A percentile compares a stretch with the other conserved stretches of the same genome.
phyloP scores from a whole-genome alignment of 2,797 vertebrate genomes.

The Pterois miles region DNA sequence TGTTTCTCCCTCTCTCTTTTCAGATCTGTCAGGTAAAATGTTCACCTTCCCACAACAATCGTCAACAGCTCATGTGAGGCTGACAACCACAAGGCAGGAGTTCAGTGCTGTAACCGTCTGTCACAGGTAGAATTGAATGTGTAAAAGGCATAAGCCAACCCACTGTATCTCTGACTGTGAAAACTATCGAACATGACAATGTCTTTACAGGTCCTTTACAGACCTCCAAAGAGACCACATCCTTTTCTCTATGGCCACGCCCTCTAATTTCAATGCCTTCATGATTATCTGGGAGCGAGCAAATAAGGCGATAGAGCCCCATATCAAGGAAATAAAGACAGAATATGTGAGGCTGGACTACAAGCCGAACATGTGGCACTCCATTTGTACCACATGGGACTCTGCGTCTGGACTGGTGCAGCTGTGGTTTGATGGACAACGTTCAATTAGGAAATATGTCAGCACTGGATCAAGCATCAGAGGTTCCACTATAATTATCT shows the following conservation, averaged over 20 bases:
- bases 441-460: conserved; percentile 58
- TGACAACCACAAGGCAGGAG: conserved; percentile 27
- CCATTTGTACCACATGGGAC: conserved; percentile 78
- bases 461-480: conserved; percentile 18
- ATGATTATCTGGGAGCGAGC: not conserved
- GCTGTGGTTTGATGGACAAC: conserved; percentile 70
- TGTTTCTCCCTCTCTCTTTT: not conserved
- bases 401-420: conserved; percentile 54
- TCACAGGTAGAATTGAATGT: conserved; percentile 22
- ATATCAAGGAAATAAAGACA: not conserved
- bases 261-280: conserved; percentile 11
- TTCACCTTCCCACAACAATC: conserved; percentile 68
- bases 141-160: not conserved
- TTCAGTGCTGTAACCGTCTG: conserved; percentile 66
- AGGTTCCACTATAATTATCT: not conserved
- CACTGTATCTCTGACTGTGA: not conserved
- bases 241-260: conserved; percentile 64
- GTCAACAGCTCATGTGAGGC: conserved; percentile 20
- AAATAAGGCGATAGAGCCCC: not conserved
- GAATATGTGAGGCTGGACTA: not conserved
- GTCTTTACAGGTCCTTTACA: conserved; percentile 46
- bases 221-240: conserved; percentile 32
- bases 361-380: conserved; percentile 49
- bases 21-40: conserved; percentile 62
- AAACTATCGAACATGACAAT: not conserved